A percentile compares a stretch with the other conserved stretches of the same genome.
phyloP scores from a whole-genome alignment of 2,797 vertebrate species.

The Sebastes kiyomatsui region DNA sequence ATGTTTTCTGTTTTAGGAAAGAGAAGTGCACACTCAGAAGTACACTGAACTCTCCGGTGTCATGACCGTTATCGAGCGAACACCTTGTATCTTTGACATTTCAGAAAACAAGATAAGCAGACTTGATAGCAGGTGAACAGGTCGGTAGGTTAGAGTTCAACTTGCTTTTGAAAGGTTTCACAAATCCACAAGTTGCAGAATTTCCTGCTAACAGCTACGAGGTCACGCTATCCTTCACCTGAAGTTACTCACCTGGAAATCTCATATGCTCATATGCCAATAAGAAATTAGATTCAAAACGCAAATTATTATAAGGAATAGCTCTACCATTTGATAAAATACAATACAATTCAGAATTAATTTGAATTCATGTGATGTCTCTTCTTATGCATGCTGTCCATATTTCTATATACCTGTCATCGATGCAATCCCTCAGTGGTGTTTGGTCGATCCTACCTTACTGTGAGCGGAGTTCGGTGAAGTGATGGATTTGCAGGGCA shows the following conservation, averaged over 20 bases:
- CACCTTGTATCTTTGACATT: background rate
- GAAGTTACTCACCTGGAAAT: background rate
- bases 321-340: background rate
- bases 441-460: slow-evolving; percentile 42
- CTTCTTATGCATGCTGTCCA: background rate
- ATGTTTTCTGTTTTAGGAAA: background rate
- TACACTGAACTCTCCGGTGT: background rate
- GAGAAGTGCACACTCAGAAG: background rate
- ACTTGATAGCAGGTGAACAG: background rate
- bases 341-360: background rate
- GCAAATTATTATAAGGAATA: background rate
- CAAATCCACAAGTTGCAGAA: background rate
- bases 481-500: background rate
- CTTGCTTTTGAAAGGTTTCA: background rate
- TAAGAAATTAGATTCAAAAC: background rate
- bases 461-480: background rate
- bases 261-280: too few relatives aligned
- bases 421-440: background rate
- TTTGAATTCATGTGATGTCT: background rate
- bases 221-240: background rate
- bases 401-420: background rate
- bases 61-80: background rate
- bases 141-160: background rate
- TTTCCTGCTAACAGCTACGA: background rate
- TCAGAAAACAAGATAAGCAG: background rate